A percentile compares a stretch with the other conserved stretches of the same genome.
These are phyloP conservation scores for Caradrina clavipalpis DNA, from an alignment of 2,888 invertebrate species.

Conservation along the genomic window DNA sequence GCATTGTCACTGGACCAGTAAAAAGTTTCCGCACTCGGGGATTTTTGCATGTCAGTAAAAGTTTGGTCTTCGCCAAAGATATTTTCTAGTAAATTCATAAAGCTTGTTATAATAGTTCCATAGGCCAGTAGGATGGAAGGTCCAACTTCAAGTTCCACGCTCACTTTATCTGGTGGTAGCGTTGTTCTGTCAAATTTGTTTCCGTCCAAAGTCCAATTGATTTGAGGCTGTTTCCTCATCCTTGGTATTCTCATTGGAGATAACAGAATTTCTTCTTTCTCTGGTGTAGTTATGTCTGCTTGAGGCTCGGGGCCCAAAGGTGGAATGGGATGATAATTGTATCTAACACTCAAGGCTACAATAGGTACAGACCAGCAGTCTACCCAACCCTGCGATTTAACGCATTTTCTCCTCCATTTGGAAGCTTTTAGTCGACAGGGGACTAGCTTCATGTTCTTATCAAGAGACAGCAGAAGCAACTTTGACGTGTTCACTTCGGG, in stretches of 20 bases:
- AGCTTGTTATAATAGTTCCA: slow-evolving; percentile 97
- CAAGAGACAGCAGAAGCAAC: slow-evolving; percentile 95
- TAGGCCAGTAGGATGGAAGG: slow-evolving; percentile 97
- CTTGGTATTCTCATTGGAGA: slow-evolving; percentile 98
- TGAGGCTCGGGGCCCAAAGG: slow-evolving; percentile 96
- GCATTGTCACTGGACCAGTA: slow-evolving; percentile 83
- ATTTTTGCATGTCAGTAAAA: slow-evolving; percentile 97
- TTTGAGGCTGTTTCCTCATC: slow-evolving; percentile 93
- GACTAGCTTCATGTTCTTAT: slow-evolving; percentile 96
- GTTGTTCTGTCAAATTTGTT: slow-evolving; percentile 97
- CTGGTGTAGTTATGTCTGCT: slow-evolving; percentile 98
- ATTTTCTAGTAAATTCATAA: slow-evolving; percentile 98
- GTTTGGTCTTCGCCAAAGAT: slow-evolving; percentile 99
- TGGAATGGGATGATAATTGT: slow-evolving; percentile 98
- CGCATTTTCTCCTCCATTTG: slow-evolving; percentile 96
- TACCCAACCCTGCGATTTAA: slow-evolving; percentile 95
- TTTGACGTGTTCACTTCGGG: slow-evolving; percentile 98
- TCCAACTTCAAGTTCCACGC: slow-evolving; percentile 98
- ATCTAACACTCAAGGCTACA: slow-evolving; percentile 97
- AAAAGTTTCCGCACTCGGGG: slow-evolving; percentile 85
- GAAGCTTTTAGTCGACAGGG: slow-evolving; percentile 91
- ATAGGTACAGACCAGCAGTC: slow-evolving; percentile 99
- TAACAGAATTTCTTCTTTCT: slow-evolving; percentile 97
- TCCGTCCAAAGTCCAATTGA: slow-evolving; percentile 92
- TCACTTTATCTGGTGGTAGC: slow-evolving; percentile 96